Evolutionary conservation across 35 echinoderm and acorn worm genomes (phyloP), one percentile per base, ranked within the genome.

Genomic region (Apostichopus parvimensis): DNA sequence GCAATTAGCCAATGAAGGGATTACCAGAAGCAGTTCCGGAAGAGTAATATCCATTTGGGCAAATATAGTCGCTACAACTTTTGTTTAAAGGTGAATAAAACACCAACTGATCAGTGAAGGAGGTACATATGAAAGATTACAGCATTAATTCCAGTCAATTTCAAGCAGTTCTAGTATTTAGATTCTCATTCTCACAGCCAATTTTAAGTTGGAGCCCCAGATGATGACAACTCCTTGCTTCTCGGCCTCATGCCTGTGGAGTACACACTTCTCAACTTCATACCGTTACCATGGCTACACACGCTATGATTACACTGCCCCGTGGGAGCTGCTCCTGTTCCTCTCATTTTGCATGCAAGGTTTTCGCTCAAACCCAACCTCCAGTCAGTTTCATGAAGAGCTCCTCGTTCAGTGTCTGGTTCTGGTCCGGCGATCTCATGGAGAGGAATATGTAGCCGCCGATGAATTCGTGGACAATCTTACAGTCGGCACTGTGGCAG

Each of bases 401-500:
- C 73, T 96, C 97, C 81, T 96, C 92, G 79, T 99, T 94, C 45
- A 96, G 79, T 34, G 92, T 92, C 79, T 99, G 97, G 84, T 99
- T 99, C 77, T 95, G 91, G 59, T 99, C 97, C 65, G 90, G 91
- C 17, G 95, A 96, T 72, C 97, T 85, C 93, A 99, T 95, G 8
- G 97, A 94, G 52, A 99, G 92, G 94, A 99, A 99, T 52, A 99
- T 96, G 73, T 96, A 99, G 61, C 97, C 97, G 13, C 97, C 97
- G 57, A 99, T 99, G 91, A 94, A 99, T 75, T 99, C 95, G 62
- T 99, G 97, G 81, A 99, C 95, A 9, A 99, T 92, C 78, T 99
- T 99, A 90, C 97, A 99, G 76, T 99, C 97, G 1, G 95, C 95
- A 14, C 91, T 94, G 65, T 83, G 80, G 68, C 97, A 96, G 11